phyloP scores from a whole-genome alignment of 2,888 invertebrate species.

The Nymphalis urticae region DNA sequence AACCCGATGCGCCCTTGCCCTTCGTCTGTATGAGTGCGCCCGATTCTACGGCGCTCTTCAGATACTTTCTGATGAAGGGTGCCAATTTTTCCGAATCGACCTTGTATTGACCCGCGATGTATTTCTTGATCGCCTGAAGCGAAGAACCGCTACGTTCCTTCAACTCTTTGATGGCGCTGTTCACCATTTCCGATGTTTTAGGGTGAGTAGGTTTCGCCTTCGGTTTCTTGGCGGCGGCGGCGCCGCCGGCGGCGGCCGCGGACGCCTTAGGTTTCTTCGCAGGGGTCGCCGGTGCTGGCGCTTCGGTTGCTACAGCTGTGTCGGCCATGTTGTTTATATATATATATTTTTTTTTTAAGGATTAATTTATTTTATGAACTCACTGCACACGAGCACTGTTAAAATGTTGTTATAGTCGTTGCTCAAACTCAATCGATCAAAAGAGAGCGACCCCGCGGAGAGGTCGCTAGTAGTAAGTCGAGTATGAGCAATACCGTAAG shows the following conservation, averaged over 20 bases:
- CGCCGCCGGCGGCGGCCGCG: no score
- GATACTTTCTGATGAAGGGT: conserved; percentile 79
- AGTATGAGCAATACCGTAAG: no score
- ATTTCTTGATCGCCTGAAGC: conserved; percentile 82
- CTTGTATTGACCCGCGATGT: conserved; percentile 81
- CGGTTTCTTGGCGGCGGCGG: conserved; percentile 40
- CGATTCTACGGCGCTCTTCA: conserved; percentile 80
- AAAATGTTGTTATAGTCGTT: no score
- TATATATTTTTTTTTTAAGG: no score
- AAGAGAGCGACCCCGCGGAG: no score
- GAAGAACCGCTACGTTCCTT: conserved; percentile 82
- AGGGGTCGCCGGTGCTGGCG: conserved; percentile 56
- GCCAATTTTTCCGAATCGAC: conserved; percentile 69
- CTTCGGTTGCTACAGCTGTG: conserved; percentile 44
- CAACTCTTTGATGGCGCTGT: conserved; percentile 46
- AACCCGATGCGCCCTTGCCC: conserved; percentile 79
- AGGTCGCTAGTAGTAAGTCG: no score
- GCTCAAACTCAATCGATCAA: no score
- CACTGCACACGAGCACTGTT: no score
- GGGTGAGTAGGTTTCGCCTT: conserved; percentile 47
- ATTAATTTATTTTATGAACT: no score
- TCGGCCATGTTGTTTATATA: conserved; percentile 52
- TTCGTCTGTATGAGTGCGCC: conserved; percentile 80
- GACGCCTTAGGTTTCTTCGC: no score
- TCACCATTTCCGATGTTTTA: conserved; percentile 31